Conservation (phyloP, 2,113 vertebrate species). For the Tamias sibiricus region DNA sequence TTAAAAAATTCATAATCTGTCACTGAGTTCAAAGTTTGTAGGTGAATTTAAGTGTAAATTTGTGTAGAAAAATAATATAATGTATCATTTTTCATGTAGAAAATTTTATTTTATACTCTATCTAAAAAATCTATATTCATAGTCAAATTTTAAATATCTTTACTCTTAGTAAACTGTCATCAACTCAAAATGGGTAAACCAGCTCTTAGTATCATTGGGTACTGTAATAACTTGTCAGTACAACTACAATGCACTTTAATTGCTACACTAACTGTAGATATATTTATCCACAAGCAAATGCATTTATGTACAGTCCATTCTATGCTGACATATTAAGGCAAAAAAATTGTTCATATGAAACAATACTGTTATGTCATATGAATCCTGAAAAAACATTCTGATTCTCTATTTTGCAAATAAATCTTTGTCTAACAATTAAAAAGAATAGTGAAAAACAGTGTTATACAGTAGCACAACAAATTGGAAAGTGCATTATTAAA, state of each 20-base stretch:
- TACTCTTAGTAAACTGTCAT: background rate
- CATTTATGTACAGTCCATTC: background rate
- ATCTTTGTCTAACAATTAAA: background rate
- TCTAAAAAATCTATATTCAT: background rate
- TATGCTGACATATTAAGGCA: background rate
- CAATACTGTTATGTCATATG: background rate
- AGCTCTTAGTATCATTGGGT: background rate
- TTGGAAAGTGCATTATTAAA: background rate
- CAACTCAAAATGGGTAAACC: background rate
- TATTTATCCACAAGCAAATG: background rate
- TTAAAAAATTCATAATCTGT: background rate
- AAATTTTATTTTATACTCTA: background rate
- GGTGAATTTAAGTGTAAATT: slow-evolving; percentile 17
- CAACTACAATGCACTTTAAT: background rate
- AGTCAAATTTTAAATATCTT: background rate
- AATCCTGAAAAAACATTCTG: background rate
- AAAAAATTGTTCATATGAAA: background rate
- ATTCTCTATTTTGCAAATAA: background rate
- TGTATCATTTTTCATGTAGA: background rate
- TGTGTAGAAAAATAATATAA: background rate
- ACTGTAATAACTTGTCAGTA: background rate
- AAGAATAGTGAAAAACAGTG: background rate
- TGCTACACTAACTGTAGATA: background rate
- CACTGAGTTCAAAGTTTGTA: background rate
- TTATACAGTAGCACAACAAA: background rate